Evolutionary conservation across 2,797 vertebrate genomes (phyloP).

Genomic region (Holocentrus rufus): DNA sequence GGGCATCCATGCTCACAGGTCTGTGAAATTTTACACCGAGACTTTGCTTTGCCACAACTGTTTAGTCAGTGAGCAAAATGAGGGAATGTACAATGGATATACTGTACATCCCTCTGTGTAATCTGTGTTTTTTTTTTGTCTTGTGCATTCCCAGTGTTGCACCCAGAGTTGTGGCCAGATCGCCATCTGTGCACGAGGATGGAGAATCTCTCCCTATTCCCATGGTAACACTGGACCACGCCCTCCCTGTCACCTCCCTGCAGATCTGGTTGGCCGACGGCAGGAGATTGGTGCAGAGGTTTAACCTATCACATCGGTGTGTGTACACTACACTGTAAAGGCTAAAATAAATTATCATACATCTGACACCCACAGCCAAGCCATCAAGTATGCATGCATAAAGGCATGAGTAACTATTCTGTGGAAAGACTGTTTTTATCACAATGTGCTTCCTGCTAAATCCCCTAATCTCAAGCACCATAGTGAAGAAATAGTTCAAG

Average conservation of each 20-base stretch:
- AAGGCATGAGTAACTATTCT: neutral
- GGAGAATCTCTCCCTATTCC: conserved; percentile 83
- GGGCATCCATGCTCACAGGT: neutral
- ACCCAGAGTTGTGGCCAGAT: conserved; percentile 90
- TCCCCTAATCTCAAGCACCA: conserved; percentile 55
- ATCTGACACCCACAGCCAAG: neutral
- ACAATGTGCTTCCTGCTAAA: conserved; percentile 26
- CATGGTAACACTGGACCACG: conserved; percentile 87
- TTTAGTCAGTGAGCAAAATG: neutral
- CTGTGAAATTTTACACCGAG: neutral
- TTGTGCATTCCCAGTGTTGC: conserved; percentile 83
- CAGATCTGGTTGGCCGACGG: conserved; percentile 97
- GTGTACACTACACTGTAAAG: conserved; percentile 38
- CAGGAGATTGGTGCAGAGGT: conserved; percentile 92
- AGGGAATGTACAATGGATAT: neutral
- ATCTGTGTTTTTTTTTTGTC: conserved; percentile 32
- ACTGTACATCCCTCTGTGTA: neutral
- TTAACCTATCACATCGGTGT: conserved; percentile 94
- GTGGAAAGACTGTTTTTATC: neutral
- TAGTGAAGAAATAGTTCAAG: conserved; percentile 44
- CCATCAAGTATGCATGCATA: neutral
- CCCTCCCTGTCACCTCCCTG: conserved; percentile 90
- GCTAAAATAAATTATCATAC: conserved; percentile 4
- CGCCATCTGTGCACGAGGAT: conserved; percentile 83
- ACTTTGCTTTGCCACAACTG: neutral